These are phyloP conservation scores for Drosophila nr. medialis DNA, from an alignment of 2,888 invertebrate genomes.

Conservation along the genomic window DNA sequence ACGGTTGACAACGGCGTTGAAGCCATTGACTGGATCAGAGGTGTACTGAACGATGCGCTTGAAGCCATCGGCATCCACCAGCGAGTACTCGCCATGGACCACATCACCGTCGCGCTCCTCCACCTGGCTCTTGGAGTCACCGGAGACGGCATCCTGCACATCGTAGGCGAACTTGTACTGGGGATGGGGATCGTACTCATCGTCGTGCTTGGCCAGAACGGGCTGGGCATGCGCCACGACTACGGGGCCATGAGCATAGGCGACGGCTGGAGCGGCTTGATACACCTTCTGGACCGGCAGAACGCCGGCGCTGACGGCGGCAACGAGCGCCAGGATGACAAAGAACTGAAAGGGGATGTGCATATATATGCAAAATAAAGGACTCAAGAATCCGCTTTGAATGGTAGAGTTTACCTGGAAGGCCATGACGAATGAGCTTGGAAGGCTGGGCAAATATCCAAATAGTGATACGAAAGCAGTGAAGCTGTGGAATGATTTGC, in stretches of 20 bases:
- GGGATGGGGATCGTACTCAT: conserved; percentile 83
- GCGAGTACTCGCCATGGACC: conserved; percentile 83
- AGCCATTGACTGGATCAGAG: conserved; percentile 82
- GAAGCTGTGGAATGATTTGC: conserved; percentile 74
- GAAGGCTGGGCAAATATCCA: conserved; percentile 42
- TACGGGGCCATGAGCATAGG: conserved; percentile 60
- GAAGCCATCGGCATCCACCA: conserved; percentile 83
- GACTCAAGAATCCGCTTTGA: neutral
- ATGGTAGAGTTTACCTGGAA: conserved; percentile 59
- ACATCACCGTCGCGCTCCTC: conserved; percentile 84
- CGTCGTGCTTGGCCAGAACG: conserved; percentile 71
- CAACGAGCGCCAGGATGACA: conserved; percentile 73
- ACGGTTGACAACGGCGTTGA: conserved; percentile 83
- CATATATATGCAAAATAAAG: neutral
- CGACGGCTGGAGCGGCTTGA: conserved; percentile 56
- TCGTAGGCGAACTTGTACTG: conserved; percentile 82
- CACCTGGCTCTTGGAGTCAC: conserved; percentile 83
- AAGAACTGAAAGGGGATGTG: conserved; percentile 61
- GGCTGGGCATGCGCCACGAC: conserved; percentile 66
- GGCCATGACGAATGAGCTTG: conserved; percentile 64
- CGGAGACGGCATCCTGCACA: conserved; percentile 82
- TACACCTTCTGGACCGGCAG: conserved; percentile 72
- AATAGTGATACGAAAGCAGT: conserved; percentile 52
- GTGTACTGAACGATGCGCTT: conserved; percentile 82
- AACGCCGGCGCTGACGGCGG: conserved; percentile 75